phyloP scores from a whole-genome alignment of 2,797 vertebrate genomes.

The Onychomys arenicola region DNA sequence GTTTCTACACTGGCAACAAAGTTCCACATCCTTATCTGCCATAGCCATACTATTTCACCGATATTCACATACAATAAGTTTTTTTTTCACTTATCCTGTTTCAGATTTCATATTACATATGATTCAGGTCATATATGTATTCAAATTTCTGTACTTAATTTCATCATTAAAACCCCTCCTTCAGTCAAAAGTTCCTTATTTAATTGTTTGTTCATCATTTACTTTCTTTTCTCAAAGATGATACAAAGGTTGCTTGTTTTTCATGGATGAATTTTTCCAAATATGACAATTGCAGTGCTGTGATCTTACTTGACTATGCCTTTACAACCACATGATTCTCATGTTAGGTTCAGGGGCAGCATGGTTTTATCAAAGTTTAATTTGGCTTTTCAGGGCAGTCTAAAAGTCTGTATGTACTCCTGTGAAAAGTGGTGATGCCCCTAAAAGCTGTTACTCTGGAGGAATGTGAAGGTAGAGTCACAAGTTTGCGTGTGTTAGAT shows the following conservation, averaged over 20 bases:
- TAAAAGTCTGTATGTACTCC: background rate
- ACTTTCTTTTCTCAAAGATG: background rate
- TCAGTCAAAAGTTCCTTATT: no score
- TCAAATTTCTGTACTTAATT: accelerated
- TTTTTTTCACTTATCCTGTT: background rate
- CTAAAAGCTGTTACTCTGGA: background rate
- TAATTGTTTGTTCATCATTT: background rate
- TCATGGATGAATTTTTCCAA: background rate
- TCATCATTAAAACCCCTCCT: background rate
- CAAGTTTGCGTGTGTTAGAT: no score
- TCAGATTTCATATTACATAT: background rate
- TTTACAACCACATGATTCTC: background rate
- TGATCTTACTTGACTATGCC: background rate
- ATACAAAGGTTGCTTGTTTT: background rate
- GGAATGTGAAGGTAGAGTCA: no score
- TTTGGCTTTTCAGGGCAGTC: background rate
- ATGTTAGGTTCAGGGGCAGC: background rate
- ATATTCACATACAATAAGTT: background rate
- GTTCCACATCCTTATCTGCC: background rate
- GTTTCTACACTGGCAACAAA: background rate
- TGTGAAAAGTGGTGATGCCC: no score
- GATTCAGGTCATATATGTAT: background rate
- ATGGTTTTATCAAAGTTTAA: background rate
- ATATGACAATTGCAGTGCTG: background rate
- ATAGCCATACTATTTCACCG: background rate